Evolutionary conservation across 2,888 invertebrate genomes (phyloP).

Genomic region (Dusona sp.): DNA sequence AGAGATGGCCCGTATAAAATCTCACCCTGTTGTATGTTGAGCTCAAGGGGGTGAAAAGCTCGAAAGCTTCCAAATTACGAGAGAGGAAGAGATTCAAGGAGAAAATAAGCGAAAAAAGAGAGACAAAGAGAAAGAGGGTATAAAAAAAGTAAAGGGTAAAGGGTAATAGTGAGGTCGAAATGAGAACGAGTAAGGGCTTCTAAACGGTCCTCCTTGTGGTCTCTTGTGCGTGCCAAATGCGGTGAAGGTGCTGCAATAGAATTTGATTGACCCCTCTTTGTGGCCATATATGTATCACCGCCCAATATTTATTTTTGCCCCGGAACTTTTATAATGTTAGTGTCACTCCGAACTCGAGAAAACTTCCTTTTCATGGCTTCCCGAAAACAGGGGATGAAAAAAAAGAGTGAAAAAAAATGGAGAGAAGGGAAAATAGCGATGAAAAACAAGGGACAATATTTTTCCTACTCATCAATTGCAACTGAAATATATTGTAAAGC

Average conservation of each 20-base stretch:
- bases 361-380: conserved; percentile 4
- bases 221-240: conserved; percentile 51
- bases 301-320: conserved; percentile 43
- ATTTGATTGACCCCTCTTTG: conserved; percentile 40
- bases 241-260: conserved; percentile 63
- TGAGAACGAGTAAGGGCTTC: conserved; percentile 48
- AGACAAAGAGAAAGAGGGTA: conserved; percentile 32
- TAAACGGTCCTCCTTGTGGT: conserved; percentile 60
- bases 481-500: not conserved
- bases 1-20: conserved; percentile 53
- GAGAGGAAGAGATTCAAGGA: conserved; percentile 21
- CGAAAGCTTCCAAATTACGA: conserved; percentile 24
- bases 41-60: conserved; percentile 45
- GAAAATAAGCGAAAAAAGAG: conserved; percentile 43
- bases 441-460: not conserved
- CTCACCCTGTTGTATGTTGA: conserved; percentile 34
- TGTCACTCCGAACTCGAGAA: not conserved
- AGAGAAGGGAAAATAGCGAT: not conserved
- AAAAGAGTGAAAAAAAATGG: not conserved
- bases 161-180: conserved; percentile 36
- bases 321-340: conserved; percentile 14
- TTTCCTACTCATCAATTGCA: not conserved
- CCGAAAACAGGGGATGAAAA: not conserved
- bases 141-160: conserved; percentile 54
- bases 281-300: not conserved